Evolutionary conservation across 2,888 invertebrate species (phyloP), one percentile per base, ranked within the genome.

Genomic region (Bellardia bayeri): DNA sequence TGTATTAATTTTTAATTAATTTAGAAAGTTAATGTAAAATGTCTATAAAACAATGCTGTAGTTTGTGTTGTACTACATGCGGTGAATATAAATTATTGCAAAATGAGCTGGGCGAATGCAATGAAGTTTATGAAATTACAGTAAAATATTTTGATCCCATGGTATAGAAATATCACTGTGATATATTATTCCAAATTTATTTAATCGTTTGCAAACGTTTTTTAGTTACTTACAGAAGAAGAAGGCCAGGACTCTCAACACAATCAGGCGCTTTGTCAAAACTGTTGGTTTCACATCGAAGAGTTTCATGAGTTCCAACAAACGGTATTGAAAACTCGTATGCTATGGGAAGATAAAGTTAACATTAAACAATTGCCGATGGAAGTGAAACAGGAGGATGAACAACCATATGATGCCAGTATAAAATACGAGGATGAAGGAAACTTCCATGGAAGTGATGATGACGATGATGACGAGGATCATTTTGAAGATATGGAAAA

Each of bases 91-190:
- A 82, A 80, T 23, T 71, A 33, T 23, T 87, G 16, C 79, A 79
- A 69, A 85, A 82, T 75, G 85, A 87, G 30, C 58, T 51, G 5
- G 85, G 85, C 5, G 71, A 82, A 61, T 75, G 82, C n/a, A 87
- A 85, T 82, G 42, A 74, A 23, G 51, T 85, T 9, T 87, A 87
- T 71, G 87, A 87, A 71, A 82, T 79, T 11, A 85, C 85, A n/a
- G 87, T 87, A 1, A 87, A 87, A 82, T 87, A 87, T 75, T 87
- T 87, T 56, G 87, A 87, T 71, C 85, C 87, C 3, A 87, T 87
- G 78, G 87, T 87, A 82, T 81, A 6, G 30, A 30, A 82, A 40
- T 23, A 23, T 42, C 0, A 61, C 54, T 37, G 7, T 9, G 4
- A 33, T 69, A 51, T 9, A 2, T 69, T 9, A 2, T 69, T 33